Conservation (phyloP, 2,797 vertebrate species). For the Pseudomugil tenellus region DNA sequence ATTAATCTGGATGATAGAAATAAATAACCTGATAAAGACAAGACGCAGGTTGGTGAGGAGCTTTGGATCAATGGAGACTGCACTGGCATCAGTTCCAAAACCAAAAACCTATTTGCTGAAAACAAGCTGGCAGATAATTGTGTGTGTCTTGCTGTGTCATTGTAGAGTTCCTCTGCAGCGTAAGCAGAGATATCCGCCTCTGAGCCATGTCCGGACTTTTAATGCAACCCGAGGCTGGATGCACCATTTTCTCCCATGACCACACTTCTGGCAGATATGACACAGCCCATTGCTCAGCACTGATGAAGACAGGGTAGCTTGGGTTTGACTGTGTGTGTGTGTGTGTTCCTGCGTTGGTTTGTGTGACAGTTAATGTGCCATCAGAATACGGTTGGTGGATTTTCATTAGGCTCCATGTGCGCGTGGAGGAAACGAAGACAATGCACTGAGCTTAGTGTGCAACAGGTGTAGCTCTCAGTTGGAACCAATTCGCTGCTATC, state of each 20-base stretch:
- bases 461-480: constrained; percentile 65
- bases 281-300: constrained; percentile 45
- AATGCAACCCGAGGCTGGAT: constrained; percentile 7
- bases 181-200: background rate
- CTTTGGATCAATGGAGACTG: too few species aligned
- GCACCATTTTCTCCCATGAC: constrained; percentile 48
- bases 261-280: constrained; percentile 46
- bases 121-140: background rate
- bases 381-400: background rate
- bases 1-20: too few species aligned
- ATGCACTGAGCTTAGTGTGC: constrained; percentile 48
- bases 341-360: background rate
- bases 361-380: constrained; percentile 1
- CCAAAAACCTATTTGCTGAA: background rate
- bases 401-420: constrained; percentile 35
- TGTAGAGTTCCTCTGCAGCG: constrained; percentile 1
- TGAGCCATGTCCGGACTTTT: constrained; percentile 17
- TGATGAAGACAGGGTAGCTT: constrained; percentile 33
- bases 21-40: background rate
- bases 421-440: constrained; percentile 38
- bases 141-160: background rate
- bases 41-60: constrained; percentile 24
- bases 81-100: too few species aligned
- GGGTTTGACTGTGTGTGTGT: constrained; percentile 2
- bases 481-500: constrained; percentile 69